These are phyloP conservation scores for Philhelius pedissequus DNA, from an alignment of 2,888 invertebrate species.

Conservation along the genomic window DNA sequence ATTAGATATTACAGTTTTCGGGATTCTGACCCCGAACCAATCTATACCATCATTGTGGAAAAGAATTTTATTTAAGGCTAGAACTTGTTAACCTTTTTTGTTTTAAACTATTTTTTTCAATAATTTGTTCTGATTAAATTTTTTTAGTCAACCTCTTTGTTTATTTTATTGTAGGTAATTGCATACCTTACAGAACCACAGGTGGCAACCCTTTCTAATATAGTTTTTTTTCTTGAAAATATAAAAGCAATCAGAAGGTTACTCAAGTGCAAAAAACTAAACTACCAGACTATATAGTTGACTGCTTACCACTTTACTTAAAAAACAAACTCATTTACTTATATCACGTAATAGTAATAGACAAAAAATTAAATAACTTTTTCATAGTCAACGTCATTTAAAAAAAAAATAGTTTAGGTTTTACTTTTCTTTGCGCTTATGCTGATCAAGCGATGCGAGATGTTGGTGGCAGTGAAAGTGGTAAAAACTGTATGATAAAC, in stretches of 20 bases:
- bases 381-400: conserved; percentile 7
- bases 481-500: conserved; percentile 4
- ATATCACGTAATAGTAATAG: conserved; percentile 48
- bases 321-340: conserved; percentile 15
- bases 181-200: too few species aligned
- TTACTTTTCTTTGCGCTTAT: conserved; percentile 23
- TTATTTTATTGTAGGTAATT: too few species aligned
- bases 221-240: background rate
- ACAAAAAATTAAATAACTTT: conserved; percentile 52
- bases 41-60: too few species aligned
- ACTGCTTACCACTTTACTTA: background rate
- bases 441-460: background rate
- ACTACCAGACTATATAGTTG: conserved; percentile 7
- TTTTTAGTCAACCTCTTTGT: too few species aligned
- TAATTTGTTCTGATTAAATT: too few species aligned
- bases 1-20: too few species aligned
- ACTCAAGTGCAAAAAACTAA: conserved; percentile 62
- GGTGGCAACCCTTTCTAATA: conserved; percentile 6
- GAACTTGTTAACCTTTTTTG: too few species aligned
- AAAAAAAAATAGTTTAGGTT: conserved; percentile 1
- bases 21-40: too few species aligned
- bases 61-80: too few species aligned
- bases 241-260: conserved; percentile 61
- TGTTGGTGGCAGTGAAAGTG: conserved; percentile 48
- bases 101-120: too few species aligned